phyloP scores from a whole-genome alignment of 2,888 invertebrate genomes.

The Ochlodes sylvanus region DNA sequence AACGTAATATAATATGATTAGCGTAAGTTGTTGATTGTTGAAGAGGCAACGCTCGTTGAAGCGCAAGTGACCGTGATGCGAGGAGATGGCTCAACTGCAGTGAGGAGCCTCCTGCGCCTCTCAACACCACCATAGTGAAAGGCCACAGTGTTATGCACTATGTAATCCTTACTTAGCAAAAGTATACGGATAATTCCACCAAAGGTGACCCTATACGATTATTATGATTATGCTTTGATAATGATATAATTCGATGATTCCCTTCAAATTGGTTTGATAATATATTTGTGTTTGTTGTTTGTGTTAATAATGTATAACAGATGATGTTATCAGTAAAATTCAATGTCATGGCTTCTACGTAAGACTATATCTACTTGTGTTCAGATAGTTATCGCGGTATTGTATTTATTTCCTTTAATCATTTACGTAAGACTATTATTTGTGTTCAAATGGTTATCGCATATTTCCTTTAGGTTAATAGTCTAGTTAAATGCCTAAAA shows the following conservation, averaged over 20 bases:
- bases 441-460: constrained; percentile 24
- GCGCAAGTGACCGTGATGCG: constrained; percentile 50
- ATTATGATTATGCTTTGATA: constrained; percentile 59
- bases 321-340: constrained; percentile 54
- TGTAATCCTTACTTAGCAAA: constrained; percentile 71
- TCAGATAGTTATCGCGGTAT: constrained; percentile 41
- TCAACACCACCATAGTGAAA: constrained; percentile 51
- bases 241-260: constrained; percentile 47
- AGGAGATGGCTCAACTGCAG: constrained; percentile 51
- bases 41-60: constrained; percentile 47
- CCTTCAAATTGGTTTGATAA: constrained; percentile 41
- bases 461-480: constrained; percentile 47
- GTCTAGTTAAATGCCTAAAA: constrained; percentile 67
- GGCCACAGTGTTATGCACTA: constrained; percentile 62
- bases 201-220: constrained; percentile 67
- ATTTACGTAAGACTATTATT: constrained; percentile 42
- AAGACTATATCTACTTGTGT: constrained; percentile 37
- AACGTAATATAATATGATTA: constrained; percentile 31
- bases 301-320: constrained; percentile 56
- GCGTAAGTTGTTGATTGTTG: constrained; percentile 45
- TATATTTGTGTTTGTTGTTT: constrained; percentile 58
- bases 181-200: constrained; percentile 76
- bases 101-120: constrained; percentile 39
- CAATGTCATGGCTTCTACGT: constrained; percentile 68
- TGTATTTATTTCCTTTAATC: constrained; percentile 36